Base-by-base conservation (phyloP, 2,888 invertebrate species). In the Eupelmus urozonus region DNA sequence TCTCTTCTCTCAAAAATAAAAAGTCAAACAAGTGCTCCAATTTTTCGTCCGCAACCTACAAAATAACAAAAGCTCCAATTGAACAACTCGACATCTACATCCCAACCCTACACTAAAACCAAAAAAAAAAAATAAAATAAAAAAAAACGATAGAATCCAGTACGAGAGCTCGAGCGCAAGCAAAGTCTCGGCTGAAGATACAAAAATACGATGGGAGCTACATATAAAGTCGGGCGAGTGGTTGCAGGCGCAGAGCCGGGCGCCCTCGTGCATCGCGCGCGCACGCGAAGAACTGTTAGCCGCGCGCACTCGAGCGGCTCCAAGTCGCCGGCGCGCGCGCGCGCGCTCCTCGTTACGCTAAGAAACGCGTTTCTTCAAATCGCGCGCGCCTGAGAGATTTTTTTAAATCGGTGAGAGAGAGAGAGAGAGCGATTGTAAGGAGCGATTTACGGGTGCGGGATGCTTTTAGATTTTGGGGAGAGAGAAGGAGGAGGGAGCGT, bases 271-370 rank as follows among this genome's bases (percentile, higher is more conserved):
- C 55, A 20, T 1, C 13, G 11, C 23, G 59, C 49, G 69, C 29
- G 65, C 81, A 79, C 80, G 82, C n/a, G 81, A 82, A 83, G 82
- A 82, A 82, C 82, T 81, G 82, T 82, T 82, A 80, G 81, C 79
- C 57, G 69, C 63, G 59, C 59, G 82, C 81, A 79, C 80, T 81
- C 80, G 81, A 81, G 81, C 82, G 82, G 42, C 75, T 80, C 51
- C 63, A n/a, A n/a, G n/a, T n/a, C n/a, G n/a, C n/a, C n/a, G n/a
- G n/a, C n/a, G n/a, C n/a, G n/a, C n/a, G n/a, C n/a, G n/a, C n/a
- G n/a, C n/a, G n/a, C n/a, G n/a, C 71, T 67, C 67, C 57, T 72
- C 65, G 65, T 80, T 75, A 16, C 51, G 73, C 62, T 70, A n/a
- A n/a, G n/a, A n/a, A n/a, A 23, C 59, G 55, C n/a, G 45, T 49